These are phyloP conservation scores for Lasioglossum figueresi DNA, from an alignment of 2,888 invertebrate species.

Conservation along the genomic window DNA sequence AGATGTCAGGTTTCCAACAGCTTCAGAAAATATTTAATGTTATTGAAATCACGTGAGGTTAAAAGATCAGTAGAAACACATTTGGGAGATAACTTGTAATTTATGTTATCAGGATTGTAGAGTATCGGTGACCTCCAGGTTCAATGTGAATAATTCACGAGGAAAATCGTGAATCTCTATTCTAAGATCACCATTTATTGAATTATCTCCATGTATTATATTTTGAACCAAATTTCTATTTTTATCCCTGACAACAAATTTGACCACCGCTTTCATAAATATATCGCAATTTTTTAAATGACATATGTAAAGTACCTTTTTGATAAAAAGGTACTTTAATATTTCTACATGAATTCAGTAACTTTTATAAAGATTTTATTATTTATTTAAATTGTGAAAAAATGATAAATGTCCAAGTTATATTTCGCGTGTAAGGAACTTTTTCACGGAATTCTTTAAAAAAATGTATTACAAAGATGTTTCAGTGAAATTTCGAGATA, in stretches of 20 bases:
- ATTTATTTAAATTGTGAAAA: conserved; percentile 20
- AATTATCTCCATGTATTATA: conserved; percentile 2
- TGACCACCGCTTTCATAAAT: not conserved
- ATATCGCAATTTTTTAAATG: not conserved
- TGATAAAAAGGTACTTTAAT: not conserved
- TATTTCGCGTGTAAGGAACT: conserved; percentile 4
- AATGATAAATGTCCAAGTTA: not conserved
- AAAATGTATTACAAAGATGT: conserved; percentile 1
- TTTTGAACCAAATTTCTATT: conserved; percentile 3
- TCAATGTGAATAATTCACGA: conserved; percentile 33
- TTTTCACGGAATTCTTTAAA: conserved; percentile 8
- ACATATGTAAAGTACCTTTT: conserved; percentile 1
- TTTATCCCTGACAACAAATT: not conserved
- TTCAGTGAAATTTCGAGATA: conserved; percentile 11
- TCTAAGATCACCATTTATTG: conserved; percentile 24
- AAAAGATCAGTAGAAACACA: conserved; percentile 65
- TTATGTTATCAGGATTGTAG: conserved; percentile 70
- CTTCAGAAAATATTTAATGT: conserved; percentile 38
- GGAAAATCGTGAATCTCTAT: conserved; percentile 50
- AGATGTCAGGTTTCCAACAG: not conserved
- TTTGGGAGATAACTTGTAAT: conserved; percentile 70
- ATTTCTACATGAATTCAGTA: not conserved
- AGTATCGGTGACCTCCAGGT: conserved; percentile 66
- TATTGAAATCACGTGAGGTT: conserved; percentile 77
- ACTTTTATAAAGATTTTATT: conserved; percentile 1